Evolutionary conservation across 2,888 invertebrate genomes (phyloP), one percentile per base, ranked within the genome.

Genomic region (Saturnia japonica): DNA sequence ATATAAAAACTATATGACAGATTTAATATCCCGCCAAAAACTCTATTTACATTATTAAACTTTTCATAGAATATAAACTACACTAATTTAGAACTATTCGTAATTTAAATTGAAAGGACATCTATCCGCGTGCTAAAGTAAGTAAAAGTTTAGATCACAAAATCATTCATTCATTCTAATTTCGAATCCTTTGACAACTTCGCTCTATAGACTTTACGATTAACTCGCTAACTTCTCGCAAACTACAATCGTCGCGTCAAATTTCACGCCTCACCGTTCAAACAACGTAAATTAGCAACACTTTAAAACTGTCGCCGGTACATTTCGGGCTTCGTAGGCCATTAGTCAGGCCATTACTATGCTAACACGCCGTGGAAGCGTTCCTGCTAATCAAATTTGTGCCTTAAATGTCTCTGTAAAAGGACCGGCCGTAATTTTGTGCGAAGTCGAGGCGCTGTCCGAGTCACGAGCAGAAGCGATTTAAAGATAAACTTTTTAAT

Each of bases 351-450:
- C 78, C 73, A 81, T 81, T 80, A 80, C 74, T 40, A 68, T 74
- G 74, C 71, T 73, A 70, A 72, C 76, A 72, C 75, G 69, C 74
- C 64, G 54, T 51, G 71, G 73, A 72, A 75, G 74, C 74, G 74
- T 74, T 69, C 54, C 71, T 77, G 73, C 78, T 87, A 87, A 87
- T 86, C 82, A 81, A 83, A 87, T 87, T 87, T 85, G 82, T 78
- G 74, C 74, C 76, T 80, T 80, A 85, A 86, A 85, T 87, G 84
- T 83, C 76, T 74, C 69, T 74, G 80, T 87, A 85, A 87, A 86
- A 87, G 87, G 82, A 75, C 74, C 75, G 67, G 42, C 40, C 28
- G 64, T 42, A 70, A 64, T 69, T 67, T 43, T 19, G 28, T 25
- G 34, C 40, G 42, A 71, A 64, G 22, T 68, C 47, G 11, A 14